These are phyloP conservation scores for Theodoxus fluviatilis DNA, from an alignment of 2,888 invertebrate species.

Conservation along the genomic window DNA sequence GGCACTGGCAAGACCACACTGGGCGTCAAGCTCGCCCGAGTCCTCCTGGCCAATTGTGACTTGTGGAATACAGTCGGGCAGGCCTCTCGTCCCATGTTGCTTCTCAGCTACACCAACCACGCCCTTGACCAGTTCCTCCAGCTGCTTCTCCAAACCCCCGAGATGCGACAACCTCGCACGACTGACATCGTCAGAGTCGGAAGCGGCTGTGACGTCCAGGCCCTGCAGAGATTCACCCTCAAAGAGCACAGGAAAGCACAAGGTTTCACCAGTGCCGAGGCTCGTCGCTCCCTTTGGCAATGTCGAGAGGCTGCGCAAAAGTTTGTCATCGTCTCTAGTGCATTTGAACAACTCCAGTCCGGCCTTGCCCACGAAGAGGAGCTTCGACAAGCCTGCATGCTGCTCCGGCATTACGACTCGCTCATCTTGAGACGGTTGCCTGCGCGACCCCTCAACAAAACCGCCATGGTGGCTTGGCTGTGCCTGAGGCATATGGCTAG, in stretches of 20 bases:
- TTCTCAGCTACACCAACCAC: conserved; percentile 86
- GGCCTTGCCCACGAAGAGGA: no score
- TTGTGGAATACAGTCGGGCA: conserved; percentile 29
- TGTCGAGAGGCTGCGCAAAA: no score
- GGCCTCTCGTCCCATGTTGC: conserved; percentile 75
- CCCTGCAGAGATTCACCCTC: conserved; percentile 37
- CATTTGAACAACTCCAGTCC: no score
- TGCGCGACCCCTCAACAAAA: no score
- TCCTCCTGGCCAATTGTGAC: conserved; percentile 71
- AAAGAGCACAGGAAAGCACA: conserved; percentile 1
- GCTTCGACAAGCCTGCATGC: no score
- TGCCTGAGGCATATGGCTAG: no score
- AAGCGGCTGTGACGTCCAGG: conserved; percentile 45
- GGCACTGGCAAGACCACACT: conserved; percentile 48
- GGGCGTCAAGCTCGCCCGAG: conserved; percentile 62
- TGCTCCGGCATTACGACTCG: no score
- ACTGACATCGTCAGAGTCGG: conserved; percentile 59
- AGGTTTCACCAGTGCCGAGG: no score
- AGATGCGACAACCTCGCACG: not conserved
- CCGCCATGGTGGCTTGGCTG: no score
- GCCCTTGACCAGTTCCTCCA: conserved; percentile 86
- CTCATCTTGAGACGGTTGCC: no score
- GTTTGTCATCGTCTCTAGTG: no score
- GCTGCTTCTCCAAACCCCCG: conserved; percentile 55
- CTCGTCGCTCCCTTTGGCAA: no score